phyloP scores from a whole-genome alignment of 2,888 invertebrate genomes.

The Parnassius smintheus region DNA sequence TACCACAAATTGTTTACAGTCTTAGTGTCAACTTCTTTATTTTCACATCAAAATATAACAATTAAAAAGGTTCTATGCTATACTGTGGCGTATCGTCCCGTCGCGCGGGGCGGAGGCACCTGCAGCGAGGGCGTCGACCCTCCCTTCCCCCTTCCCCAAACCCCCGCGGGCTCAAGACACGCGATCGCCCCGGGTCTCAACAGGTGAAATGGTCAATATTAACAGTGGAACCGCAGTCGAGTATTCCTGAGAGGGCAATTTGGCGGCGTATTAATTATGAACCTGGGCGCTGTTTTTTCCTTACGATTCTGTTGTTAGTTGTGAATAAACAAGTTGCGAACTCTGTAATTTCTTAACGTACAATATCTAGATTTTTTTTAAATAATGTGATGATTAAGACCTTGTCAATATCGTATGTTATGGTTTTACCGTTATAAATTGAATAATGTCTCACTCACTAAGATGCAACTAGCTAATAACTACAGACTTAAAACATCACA shows the following conservation, averaged over 20 bases:
- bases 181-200: conserved; percentile 25
- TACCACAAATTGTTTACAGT: too few species aligned
- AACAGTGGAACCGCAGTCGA: conserved; percentile 16
- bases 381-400: too few species aligned
- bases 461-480: too few species aligned
- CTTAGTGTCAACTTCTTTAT: too few species aligned
- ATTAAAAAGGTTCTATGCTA: conserved; percentile 1
- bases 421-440: too few species aligned
- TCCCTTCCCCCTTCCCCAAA: conserved; percentile 25
- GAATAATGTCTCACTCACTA: too few species aligned
- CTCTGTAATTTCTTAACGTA: too few species aligned
- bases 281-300: not conserved
- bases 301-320: not conserved
- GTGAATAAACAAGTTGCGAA: too few species aligned
- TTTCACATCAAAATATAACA: not conserved
- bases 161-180: conserved; percentile 27
- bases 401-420: too few species aligned
- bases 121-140: conserved; percentile 47
- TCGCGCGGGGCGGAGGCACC: conserved; percentile 42
- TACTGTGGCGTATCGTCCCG: conserved; percentile 11
- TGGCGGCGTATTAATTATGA: conserved; percentile 23
- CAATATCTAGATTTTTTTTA: too few species aligned
- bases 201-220: conserved; percentile 23
- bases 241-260: conserved; percentile 20
- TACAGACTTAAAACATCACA: too few species aligned